A percentile compares a stretch with the other conserved stretches of the same genome.
Evolutionary conservation across 2,113 vertebrate species (phyloP).

Genomic region (Rhinichthys klamathensis): DNA sequence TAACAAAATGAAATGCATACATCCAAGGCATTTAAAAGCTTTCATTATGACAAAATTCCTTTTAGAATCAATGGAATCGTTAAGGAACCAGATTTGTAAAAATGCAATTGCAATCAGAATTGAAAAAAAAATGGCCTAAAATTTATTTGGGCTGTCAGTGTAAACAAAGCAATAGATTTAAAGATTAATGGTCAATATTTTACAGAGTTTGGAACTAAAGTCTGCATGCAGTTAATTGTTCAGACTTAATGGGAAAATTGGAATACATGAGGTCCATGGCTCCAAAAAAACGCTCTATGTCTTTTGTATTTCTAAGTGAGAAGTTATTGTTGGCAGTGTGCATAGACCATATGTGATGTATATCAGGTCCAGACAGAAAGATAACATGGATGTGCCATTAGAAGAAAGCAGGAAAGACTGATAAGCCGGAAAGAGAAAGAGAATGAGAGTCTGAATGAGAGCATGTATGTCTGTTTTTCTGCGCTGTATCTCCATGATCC

Average conservation of each 20-base stretch:
- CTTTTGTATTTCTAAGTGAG: constrained; percentile 28
- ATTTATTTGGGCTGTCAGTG: not conserved
- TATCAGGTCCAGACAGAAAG: constrained; percentile 44
- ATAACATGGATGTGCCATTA: constrained; percentile 37
- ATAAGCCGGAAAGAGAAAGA: constrained; percentile 23
- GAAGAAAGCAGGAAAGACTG: constrained; percentile 35
- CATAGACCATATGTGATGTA: constrained; percentile 60
- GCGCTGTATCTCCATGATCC: not conserved
- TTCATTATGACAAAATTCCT: not conserved
- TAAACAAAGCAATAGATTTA: not conserved
- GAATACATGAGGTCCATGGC: not conserved
- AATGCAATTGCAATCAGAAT: not conserved
- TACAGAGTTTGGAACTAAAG: not conserved
- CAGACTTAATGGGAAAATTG: not conserved
- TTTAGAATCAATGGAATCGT: not conserved
- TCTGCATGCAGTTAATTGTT: not conserved
- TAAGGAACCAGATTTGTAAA: not conserved
- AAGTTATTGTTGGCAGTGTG: constrained; percentile 37
- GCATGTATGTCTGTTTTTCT: constrained; percentile 26
- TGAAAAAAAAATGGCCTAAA: not conserved
- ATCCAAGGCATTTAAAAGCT: not conserved
- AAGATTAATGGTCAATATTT: not conserved
- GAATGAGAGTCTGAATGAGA: not conserved
- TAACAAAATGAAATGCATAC: not conserved
- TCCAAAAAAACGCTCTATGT: not conserved